phyloP scores from a whole-genome alignment of 2,797 vertebrate species.

The Parambassis ranga region DNA sequence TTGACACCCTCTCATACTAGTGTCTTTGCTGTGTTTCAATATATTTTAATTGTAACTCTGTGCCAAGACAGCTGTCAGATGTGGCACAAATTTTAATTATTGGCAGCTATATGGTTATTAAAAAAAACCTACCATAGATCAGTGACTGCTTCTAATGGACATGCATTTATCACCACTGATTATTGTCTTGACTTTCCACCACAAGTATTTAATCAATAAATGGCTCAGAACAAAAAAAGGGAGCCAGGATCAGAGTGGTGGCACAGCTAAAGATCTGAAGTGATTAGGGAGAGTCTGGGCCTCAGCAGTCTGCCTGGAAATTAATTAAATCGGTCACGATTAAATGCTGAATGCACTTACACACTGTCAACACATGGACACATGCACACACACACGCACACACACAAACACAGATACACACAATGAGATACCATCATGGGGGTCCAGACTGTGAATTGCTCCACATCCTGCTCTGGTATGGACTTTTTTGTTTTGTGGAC shows the following conservation, averaged over 20 bases:
- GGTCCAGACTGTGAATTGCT: conserved; percentile 38
- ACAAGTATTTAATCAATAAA: conserved; percentile 61
- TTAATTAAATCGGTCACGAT: conserved; percentile 71
- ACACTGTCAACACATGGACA: conserved; percentile 39
- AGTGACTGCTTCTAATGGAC: neutral
- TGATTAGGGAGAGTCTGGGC: conserved; percentile 65
- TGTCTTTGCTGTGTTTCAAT: neutral
- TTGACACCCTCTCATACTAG: neutral
- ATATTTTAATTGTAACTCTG: neutral
- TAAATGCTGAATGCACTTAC: conserved; percentile 58
- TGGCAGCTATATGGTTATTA: too few species aligned
- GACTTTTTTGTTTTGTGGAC: neutral
- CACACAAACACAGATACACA: neutral
- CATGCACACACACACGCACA: neutral
- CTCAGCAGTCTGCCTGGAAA: conserved; percentile 59
- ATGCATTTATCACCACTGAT: conserved; percentile 4
- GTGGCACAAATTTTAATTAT: neutral
- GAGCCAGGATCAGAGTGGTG: conserved; percentile 53
- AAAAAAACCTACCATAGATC: neutral
- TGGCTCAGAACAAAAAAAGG: conserved; percentile 17
- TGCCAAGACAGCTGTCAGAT: conserved; percentile 18
- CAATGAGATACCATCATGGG: neutral
- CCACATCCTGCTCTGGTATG: neutral
- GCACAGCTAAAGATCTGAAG: conserved; percentile 62
- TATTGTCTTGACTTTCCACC: conserved; percentile 28